Base-by-base conservation (phyloP, 2,113 vertebrate genomes). In the Candoia aspera region DNA sequence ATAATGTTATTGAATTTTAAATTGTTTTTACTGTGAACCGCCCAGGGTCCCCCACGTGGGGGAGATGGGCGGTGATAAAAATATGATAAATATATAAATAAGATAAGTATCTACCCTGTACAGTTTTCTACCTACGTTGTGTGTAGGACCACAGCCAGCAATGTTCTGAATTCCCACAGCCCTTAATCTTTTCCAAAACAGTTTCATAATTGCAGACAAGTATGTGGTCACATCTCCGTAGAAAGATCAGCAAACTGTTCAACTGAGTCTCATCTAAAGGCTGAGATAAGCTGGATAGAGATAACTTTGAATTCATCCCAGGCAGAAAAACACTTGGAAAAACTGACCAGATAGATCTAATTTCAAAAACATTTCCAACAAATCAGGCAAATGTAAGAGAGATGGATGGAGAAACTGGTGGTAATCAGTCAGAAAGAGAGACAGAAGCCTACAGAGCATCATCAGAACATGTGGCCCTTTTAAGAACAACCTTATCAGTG, bases 231-330 rank as follows among this genome's bases (percentile, higher is more conserved):
- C 87, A 21, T 94, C 55, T 92, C 84, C 15, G 89, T 90, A 59
- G 62, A 87, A 53, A 89, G 91, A 84, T 0, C 0, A 87, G 92
- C 42, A 64, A 92, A 84, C 55, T 87, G 85, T 87, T 58, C 73
- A 84, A 29, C 57, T 85, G 90, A 55, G 87, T 0, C 0, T 55
- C 11, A 2, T 57, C 90, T 62, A 62, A n/a, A 46, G 62, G 60
- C 4, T 0, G 46, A 21, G 79, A 37, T 92, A 84, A 64, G 29
- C 0, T 86, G 88, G 73, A 93, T 55, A 0, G 62, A 90, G 91
- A 86, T 93, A 21, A 91, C 55, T 92, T 33, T 87, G 79, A 59
- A 90, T 90, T 92, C 68, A 9, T 68, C 86, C 92, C 93, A 93
- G 91, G n/a, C 59, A 94, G 90, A 85, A 19, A n/a, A 33, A 85